phyloP scores from a whole-genome alignment of 2,797 vertebrate species.

The Silurus aristotelis region DNA sequence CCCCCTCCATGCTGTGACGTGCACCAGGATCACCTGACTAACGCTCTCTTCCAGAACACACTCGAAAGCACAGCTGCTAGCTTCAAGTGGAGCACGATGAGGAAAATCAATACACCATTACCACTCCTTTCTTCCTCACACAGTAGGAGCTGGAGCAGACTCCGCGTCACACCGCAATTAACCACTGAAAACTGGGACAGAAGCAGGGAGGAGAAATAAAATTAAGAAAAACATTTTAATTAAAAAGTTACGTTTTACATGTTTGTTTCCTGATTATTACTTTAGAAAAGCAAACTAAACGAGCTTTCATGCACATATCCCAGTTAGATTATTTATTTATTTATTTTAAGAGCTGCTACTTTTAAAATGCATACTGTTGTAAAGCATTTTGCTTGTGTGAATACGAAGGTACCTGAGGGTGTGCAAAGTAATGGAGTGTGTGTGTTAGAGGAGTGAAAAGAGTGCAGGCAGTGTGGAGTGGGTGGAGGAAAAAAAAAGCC shows the following conservation, averaged over 20 bases:
- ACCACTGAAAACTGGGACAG: not conserved
- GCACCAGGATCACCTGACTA: not conserved
- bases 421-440: too few relatives aligned
- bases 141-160: not conserved
- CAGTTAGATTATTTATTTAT: too few relatives aligned
- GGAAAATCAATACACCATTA: constrained; percentile 21
- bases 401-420: too few relatives aligned
- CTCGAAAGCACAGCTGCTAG: constrained; percentile 10
- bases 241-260: not conserved
- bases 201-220: not conserved
- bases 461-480: too few relatives aligned
- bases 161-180: constrained; percentile 1
- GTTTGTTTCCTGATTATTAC: not conserved
- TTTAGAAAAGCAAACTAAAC: not conserved
- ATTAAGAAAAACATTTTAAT: not conserved
- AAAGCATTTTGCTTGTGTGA: too few relatives aligned
- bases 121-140: constrained; percentile 24
- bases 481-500: too few relatives aligned
- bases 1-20: not conserved
- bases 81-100: constrained; percentile 20
- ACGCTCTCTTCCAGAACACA: not conserved
- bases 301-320: not conserved
- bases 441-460: too few relatives aligned
- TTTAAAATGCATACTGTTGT: too few relatives aligned
- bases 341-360: too few relatives aligned